phyloP scores from a whole-genome alignment of 2,797 vertebrate genomes.

The Pangasius sanitwongsei region DNA sequence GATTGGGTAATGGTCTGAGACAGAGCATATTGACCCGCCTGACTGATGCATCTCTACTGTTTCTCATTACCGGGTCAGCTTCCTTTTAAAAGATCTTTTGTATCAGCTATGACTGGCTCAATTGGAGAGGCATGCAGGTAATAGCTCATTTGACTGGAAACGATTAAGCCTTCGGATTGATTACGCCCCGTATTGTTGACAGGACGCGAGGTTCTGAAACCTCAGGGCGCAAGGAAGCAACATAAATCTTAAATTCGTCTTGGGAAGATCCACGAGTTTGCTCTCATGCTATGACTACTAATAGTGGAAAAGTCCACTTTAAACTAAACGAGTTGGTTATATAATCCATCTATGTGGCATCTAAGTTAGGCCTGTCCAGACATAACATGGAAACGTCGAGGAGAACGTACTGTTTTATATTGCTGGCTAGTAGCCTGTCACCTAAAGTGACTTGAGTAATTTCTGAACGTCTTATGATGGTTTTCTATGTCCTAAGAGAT shows the following conservation, averaged over 20 bases:
- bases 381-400: not conserved
- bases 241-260: constrained; percentile 10
- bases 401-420: not conserved
- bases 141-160: constrained; percentile 65
- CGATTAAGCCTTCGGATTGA: constrained; percentile 62
- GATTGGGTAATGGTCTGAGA: constrained; percentile 72
- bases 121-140: constrained; percentile 61
- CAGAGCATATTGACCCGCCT: constrained; percentile 69
- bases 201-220: constrained; percentile 46
- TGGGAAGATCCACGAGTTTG: not conserved
- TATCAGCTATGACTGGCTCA: constrained; percentile 61
- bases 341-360: not conserved
- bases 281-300: not conserved
- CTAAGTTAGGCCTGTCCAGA: constrained; percentile 5
- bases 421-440: not conserved
- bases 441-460: constrained; percentile 1
- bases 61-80: constrained; percentile 70
- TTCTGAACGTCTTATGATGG: constrained; percentile 2
- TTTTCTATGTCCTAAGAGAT: not conserved
- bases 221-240: not conserved
- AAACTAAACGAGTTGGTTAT: not conserved
- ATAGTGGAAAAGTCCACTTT: constrained; percentile 3
- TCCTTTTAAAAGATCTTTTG: constrained; percentile 67
- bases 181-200: constrained; percentile 59
- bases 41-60: constrained; percentile 65